Evolutionary conservation across 2,888 invertebrate genomes (phyloP), one percentile per base, ranked within the genome.

Genomic region (Zaprionus bogoriensis): DNA sequence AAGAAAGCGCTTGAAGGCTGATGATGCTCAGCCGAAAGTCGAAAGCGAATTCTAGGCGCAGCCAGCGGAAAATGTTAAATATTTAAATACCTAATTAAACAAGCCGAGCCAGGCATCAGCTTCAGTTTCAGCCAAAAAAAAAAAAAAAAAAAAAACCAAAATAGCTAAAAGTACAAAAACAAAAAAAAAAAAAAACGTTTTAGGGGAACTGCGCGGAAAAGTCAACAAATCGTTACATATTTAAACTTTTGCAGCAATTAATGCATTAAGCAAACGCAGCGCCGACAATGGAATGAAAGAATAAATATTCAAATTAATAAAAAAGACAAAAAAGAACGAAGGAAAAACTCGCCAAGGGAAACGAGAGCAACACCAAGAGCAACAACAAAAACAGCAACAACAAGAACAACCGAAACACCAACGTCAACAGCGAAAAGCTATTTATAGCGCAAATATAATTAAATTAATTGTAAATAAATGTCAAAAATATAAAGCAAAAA

Each of bases 381-480:
- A 52, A 7, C 7, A 47, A 17, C 27, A 48, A 20, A 14, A 52
- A 30, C 22, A 64, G 23, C 19, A 48, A 10, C 36, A 54, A 20
- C 19, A 51, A 38, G 25, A n/a, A 19, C 38, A 39, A 19, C 5
- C 3, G 23, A 19, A 50, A 23, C 22, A 62, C 25, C 17, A 45
- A 10, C 28, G 50, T 19, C 19, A 48, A 38, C 22, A 9, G 30
- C 7, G 22, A 23, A 28, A 46, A 27, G 52, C 48, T 52, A 65
- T 65, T 60, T 60, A 52, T 54, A 68, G 46, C 58, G 57, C 53
- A 60, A 64, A 67, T 45, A 67, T 72, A 73, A 73, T 61, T 73
- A 52, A 73, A 68, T 65, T 48, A 73, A 68, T 68, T 65, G 73
- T 73, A 64, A 65, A 70, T 73, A 73, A 62, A 52, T 60, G 55